A percentile compares a stretch with the other conserved stretches of the same genome.
These are phyloP conservation scores for Cetonia aurata DNA, from an alignment of 2,888 invertebrate genomes.

Conservation along the genomic window DNA sequence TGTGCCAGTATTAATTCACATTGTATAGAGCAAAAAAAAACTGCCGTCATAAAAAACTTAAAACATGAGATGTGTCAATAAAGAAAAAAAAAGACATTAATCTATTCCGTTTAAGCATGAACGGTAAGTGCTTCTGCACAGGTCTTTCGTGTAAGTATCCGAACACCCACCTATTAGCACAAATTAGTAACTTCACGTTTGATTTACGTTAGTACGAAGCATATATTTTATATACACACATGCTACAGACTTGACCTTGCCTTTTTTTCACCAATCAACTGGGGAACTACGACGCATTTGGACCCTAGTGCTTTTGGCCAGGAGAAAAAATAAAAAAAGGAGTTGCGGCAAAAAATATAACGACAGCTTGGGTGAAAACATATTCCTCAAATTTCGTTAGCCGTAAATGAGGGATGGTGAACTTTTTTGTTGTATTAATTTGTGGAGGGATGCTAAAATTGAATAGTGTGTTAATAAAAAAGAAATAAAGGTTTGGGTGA, in stretches of 20 bases:
- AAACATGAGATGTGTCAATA: too few relatives aligned
- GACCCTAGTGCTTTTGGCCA: neutral
- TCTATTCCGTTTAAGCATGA: too few relatives aligned
- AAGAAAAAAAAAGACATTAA: too few relatives aligned
- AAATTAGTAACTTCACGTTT: slow-evolving; percentile 29
- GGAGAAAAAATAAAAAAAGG: neutral
- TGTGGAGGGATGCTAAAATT: slow-evolving; percentile 7
- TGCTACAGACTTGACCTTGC: slow-evolving; percentile 13
- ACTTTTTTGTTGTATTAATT: slow-evolving; percentile 31
- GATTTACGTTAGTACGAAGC: neutral
- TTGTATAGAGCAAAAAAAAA: too few relatives aligned
- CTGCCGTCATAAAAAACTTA: too few relatives aligned
- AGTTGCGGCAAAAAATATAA: neutral
- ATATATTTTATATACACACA: too few relatives aligned
- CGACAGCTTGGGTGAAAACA: slow-evolving; percentile 23
- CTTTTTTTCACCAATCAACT: slow-evolving; percentile 15
- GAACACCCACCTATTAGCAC: neutral
- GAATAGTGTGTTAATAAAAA: neutral
- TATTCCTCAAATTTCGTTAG: slow-evolving; percentile 16
- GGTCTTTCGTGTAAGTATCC: too few relatives aligned
- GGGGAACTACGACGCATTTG: slow-evolving; percentile 19
- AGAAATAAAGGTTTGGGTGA: too few relatives aligned
- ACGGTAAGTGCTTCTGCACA: too few relatives aligned
- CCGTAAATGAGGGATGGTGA: neutral
- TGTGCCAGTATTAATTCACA: too few relatives aligned